Evolutionary conservation across 2,797 vertebrate species (phyloP).

Genomic region (Coendou prehensilis): DNA sequence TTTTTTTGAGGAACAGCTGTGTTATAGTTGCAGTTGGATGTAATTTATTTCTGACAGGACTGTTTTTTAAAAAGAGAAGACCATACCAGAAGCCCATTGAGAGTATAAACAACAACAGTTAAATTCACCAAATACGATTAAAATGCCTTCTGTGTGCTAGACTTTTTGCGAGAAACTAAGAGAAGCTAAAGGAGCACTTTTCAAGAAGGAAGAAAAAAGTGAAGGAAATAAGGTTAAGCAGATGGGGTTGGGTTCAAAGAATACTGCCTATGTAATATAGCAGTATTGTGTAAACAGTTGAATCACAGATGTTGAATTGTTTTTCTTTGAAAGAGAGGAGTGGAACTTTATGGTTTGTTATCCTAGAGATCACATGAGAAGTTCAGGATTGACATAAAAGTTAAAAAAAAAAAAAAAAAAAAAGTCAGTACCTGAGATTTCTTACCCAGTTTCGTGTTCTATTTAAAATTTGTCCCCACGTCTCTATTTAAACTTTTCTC

Average conservation of each 20-base stretch:
- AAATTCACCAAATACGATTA: conserved; percentile 10
- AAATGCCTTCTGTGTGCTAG: not conserved
- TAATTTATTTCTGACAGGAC: not conserved
- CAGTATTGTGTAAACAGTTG: not conserved
- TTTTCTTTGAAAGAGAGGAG: not conserved
- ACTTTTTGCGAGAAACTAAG: not conserved
- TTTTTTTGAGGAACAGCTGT: not conserved
- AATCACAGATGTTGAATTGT: not conserved
- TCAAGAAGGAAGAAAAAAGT: conserved; percentile 15
- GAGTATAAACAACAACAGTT: conserved; percentile 10
- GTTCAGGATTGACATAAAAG: not conserved
- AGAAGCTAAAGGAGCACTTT: conserved; percentile 22
- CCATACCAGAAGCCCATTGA: not conserved
- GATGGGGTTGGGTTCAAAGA: not conserved
- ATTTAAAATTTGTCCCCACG: not conserved
- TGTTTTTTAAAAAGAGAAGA: not conserved
- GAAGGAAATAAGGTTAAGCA: not conserved
- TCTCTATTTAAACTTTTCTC: conserved; percentile 23
- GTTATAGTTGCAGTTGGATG: not conserved
- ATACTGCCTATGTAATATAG: not conserved
- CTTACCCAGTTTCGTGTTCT: not conserved
- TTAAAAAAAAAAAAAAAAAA: not conserved
- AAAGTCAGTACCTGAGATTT: not conserved
- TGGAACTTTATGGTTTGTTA: not conserved
- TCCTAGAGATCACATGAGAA: conserved; percentile 39